Evolutionary conservation across 2,888 invertebrate genomes (phyloP).

Genomic region (Stegana nigrithorax): DNA sequence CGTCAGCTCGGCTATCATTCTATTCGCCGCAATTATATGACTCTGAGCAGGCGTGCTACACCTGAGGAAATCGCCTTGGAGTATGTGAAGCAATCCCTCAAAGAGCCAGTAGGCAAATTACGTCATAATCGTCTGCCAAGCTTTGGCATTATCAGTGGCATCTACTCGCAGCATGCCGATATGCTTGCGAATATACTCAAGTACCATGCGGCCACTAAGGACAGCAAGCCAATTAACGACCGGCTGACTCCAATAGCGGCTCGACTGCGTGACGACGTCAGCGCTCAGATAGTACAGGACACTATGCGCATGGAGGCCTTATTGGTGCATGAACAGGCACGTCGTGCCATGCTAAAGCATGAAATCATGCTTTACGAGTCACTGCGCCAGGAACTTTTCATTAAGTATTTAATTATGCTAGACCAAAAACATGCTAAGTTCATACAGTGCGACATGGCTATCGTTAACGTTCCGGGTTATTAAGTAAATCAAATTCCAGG

Average conservation of each 20-base stretch:
- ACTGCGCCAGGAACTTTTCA: slow-evolving; percentile 51
- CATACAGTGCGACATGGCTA: slow-evolving; percentile 34
- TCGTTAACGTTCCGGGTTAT: no score
- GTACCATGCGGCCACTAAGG: slow-evolving; percentile 39
- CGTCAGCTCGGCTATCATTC: slow-evolving; percentile 30
- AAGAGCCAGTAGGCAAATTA: slow-evolving; percentile 8
- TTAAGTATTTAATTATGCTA: slow-evolving; percentile 42
- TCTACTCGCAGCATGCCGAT: slow-evolving; percentile 35
- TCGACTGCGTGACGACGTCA: slow-evolving; percentile 35
- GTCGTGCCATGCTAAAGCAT: slow-evolving; percentile 38
- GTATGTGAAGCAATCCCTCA: slow-evolving; percentile 30
- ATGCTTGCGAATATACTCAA: slow-evolving; percentile 42
- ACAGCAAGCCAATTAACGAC: slow-evolving; percentile 34
- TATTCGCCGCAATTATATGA: slow-evolving; percentile 44
- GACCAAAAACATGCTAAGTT: slow-evolving; percentile 42
- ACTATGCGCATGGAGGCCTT: slow-evolving; percentile 49
- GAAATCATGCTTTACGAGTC: slow-evolving; percentile 48
- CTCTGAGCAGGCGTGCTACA: slow-evolving; percentile 27
- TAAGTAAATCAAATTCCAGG: no score
- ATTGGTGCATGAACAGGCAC: slow-evolving; percentile 47
- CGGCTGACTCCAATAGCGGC: slow-evolving; percentile 24
- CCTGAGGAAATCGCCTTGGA: no score
- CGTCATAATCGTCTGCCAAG: background rate
- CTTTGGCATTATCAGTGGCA: slow-evolving; percentile 32
- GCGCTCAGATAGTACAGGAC: slow-evolving; percentile 44